A percentile compares a stretch with the other conserved stretches of the same genome.
phyloP scores from a whole-genome alignment of 2,113 vertebrate species.

The Nibea coibor region DNA sequence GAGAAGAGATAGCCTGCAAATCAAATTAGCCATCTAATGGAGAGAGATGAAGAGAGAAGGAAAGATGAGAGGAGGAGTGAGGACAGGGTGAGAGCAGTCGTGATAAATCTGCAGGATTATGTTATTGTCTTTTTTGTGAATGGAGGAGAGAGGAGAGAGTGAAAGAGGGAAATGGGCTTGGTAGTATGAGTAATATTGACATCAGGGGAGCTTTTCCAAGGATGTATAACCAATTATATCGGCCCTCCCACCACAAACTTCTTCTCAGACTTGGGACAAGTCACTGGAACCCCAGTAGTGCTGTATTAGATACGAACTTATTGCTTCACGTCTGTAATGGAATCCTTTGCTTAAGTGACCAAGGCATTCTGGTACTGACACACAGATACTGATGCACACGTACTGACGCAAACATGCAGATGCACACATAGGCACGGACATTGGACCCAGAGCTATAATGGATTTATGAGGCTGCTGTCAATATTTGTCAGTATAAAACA shows the following conservation, averaged over 20 bases:
- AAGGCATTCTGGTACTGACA: slow-evolving; percentile 19
- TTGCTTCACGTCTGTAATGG: slow-evolving; percentile 65
- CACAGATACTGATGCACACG: neutral
- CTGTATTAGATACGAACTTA: slow-evolving; percentile 70
- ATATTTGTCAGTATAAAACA: neutral
- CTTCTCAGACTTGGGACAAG: slow-evolving; percentile 63
- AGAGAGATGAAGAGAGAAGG: slow-evolving; percentile 57
- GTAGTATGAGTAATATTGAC: slow-evolving; percentile 76
- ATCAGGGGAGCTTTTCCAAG: slow-evolving; percentile 76
- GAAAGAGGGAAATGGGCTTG: slow-evolving; percentile 66
- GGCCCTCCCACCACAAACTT: slow-evolving; percentile 54
- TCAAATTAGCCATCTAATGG: slow-evolving; percentile 79
- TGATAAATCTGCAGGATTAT: slow-evolving; percentile 75
- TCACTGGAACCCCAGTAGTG: slow-evolving; percentile 61
- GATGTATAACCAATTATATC: slow-evolving; percentile 79
- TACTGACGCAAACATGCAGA: neutral
- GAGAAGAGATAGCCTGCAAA: slow-evolving; percentile 72
- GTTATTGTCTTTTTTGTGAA: slow-evolving; percentile 76
- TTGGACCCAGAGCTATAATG: neutral
- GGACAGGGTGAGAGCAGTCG: slow-evolving; percentile 55
- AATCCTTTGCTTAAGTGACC: slow-evolving; percentile 58
- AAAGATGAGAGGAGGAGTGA: slow-evolving; percentile 53
- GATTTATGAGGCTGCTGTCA: slow-evolving; percentile 2
- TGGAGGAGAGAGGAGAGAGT: slow-evolving; percentile 43
- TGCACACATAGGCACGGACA: neutral